Conservation (phyloP, 2,113 vertebrate species). For the Megaceryle maxima region DNA sequence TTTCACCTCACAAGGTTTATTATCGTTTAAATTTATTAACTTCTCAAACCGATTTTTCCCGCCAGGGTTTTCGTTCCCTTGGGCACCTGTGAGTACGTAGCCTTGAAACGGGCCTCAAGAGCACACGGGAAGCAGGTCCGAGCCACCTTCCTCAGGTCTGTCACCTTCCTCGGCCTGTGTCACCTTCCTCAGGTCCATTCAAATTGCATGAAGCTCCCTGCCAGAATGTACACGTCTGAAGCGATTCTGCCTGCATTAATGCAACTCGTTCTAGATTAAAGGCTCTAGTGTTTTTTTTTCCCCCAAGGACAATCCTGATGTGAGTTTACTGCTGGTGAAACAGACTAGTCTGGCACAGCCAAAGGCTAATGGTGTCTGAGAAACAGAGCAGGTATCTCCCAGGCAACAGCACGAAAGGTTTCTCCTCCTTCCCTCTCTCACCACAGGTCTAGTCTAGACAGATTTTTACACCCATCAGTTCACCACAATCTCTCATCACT, state of each 20-base stretch:
- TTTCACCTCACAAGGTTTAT: background rate
- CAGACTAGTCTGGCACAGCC: background rate
- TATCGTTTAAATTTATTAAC: background rate
- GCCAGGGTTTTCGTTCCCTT: background rate
- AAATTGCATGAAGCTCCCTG: background rate
- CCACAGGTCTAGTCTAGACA: background rate
- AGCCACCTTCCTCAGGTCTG: background rate
- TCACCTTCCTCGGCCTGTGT: background rate
- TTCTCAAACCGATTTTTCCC: background rate
- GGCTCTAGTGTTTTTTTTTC: background rate
- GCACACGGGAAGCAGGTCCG: fast-evolving
- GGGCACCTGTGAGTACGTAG: fast-evolving
- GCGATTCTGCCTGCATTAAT: background rate
- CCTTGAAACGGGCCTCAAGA: background rate
- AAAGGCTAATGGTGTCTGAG: fast-evolving
- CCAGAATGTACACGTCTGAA: background rate
- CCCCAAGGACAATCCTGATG: background rate
- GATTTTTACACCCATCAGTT: background rate
- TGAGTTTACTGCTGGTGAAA: background rate
- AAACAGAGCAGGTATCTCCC: background rate
- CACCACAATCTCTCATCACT: background rate
- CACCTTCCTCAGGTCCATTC: background rate
- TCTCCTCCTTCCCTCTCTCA: background rate
- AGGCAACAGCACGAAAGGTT: background rate
- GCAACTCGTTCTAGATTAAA: fast-evolving